A percentile compares a stretch with the other conserved stretches of the same genome.
Evolutionary conservation across 2,888 invertebrate species (phyloP).

Genomic region (Brenthis daphne): DNA sequence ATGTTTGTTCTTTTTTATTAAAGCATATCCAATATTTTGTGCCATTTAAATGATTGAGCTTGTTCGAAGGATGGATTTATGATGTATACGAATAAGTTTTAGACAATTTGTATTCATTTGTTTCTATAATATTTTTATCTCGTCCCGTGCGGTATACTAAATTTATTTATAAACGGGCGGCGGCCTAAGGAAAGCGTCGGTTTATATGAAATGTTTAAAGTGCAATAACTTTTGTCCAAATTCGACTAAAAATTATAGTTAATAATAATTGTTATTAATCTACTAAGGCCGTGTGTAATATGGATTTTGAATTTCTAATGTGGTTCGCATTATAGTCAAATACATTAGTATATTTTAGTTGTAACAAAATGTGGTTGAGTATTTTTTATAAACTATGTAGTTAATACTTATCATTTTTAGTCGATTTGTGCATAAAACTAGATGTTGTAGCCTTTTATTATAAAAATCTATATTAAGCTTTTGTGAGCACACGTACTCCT

Average conservation of each 20-base stretch:
- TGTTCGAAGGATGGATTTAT: conserved; percentile 7
- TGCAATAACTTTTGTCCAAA: conserved; percentile 60
- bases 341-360: conserved; percentile 6
- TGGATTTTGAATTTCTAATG: background rate
- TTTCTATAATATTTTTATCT: background rate
- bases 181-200: conserved; percentile 24
- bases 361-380: conserved; percentile 13
- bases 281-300: background rate
- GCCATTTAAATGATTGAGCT: conserved; percentile 17
- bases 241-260: conserved; percentile 21
- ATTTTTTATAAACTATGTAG: conserved; percentile 3
- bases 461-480: conserved; percentile 61
- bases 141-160: conserved; percentile 45
- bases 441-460: conserved; percentile 65
- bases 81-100: conserved; percentile 12
- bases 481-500: conserved; percentile 40
- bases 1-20: conserved; percentile 1
- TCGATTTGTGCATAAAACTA: conserved; percentile 56
- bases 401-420: conserved; percentile 29
- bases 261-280: conserved; percentile 6
- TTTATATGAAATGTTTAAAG: conserved; percentile 53
- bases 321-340: conserved; percentile 2
- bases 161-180: conserved; percentile 29
- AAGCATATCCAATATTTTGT: conserved; percentile 14
- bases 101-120: conserved; percentile 3